Evolutionary conservation across 2,888 invertebrate species (phyloP).

Genomic region (Nudaria mundana): DNA sequence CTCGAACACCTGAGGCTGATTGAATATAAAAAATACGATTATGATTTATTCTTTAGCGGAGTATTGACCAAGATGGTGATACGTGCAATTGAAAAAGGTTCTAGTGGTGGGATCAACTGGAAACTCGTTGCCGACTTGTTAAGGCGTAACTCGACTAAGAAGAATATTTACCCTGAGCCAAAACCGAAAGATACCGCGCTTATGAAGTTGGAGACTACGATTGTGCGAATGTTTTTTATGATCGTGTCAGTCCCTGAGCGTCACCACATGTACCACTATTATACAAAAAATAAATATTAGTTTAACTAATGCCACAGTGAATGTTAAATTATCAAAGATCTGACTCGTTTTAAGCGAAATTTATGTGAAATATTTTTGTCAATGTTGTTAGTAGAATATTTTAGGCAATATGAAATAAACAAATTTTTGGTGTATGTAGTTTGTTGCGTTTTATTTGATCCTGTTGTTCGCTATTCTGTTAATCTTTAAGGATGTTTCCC

Average conservation of each 20-base stretch:
- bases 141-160: background rate
- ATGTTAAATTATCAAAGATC: background rate
- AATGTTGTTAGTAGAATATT: background rate
- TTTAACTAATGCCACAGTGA: background rate
- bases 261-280: background rate
- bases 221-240: slow-evolving; percentile 1
- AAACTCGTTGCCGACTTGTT: background rate
- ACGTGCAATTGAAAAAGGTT: background rate
- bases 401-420: background rate
- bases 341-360: background rate
- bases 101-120: background rate
- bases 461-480: too few species aligned
- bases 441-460: background rate
- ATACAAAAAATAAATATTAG: background rate
- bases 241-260: background rate
- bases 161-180: background rate
- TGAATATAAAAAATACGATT: background rate
- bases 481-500: too few species aligned
- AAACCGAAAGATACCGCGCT: background rate
- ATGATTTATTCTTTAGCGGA: slow-evolving; percentile 2
- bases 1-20: background rate
- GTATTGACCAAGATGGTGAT: background rate
- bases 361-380: slow-evolving; percentile 1
- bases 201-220: background rate
- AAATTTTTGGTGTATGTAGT: background rate